Conservation (phyloP, 2,113 vertebrate species). For the Dromiciops gliroides region DNA sequence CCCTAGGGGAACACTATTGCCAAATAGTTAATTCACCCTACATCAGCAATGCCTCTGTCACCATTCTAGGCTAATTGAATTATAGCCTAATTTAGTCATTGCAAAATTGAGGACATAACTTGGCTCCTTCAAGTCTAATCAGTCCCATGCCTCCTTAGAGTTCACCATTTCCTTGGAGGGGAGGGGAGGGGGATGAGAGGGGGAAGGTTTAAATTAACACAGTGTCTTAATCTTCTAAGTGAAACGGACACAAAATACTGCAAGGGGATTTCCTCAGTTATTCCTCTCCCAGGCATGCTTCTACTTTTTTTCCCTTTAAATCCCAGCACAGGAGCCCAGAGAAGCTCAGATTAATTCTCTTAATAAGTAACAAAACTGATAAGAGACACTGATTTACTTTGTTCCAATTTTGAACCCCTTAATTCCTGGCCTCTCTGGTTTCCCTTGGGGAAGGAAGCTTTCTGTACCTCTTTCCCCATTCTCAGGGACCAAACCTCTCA, state of each 20-base stretch:
- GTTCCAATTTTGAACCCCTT: background rate
- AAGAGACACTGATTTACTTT: background rate
- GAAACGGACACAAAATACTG: background rate
- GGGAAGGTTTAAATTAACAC: constrained; percentile 5
- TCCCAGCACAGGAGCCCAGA: constrained; percentile 15
- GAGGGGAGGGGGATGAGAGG: background rate
- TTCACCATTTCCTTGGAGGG: constrained; percentile 42
- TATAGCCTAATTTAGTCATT: constrained; percentile 9
- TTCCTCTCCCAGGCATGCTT: constrained; percentile 14
- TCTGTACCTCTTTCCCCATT: background rate
- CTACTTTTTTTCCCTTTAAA: background rate
- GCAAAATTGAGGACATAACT: constrained; percentile 41
- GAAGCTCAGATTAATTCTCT: constrained; percentile 4
- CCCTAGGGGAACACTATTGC: background rate
- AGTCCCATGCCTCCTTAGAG: constrained; percentile 38
- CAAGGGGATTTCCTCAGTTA: constrained; percentile 1
- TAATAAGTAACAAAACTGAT: background rate
- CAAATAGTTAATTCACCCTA: background rate
- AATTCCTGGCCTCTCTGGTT: background rate
- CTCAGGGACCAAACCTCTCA: background rate
- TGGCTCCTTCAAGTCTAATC: constrained; percentile 1
- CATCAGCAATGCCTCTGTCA: background rate
- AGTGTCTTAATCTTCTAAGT: constrained; percentile 20
- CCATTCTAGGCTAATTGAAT: constrained; percentile 44
- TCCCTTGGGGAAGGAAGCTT: background rate